Conservation (phyloP, 1,140 invertebrate species). For the Vollenhovia emeryi region DNA sequence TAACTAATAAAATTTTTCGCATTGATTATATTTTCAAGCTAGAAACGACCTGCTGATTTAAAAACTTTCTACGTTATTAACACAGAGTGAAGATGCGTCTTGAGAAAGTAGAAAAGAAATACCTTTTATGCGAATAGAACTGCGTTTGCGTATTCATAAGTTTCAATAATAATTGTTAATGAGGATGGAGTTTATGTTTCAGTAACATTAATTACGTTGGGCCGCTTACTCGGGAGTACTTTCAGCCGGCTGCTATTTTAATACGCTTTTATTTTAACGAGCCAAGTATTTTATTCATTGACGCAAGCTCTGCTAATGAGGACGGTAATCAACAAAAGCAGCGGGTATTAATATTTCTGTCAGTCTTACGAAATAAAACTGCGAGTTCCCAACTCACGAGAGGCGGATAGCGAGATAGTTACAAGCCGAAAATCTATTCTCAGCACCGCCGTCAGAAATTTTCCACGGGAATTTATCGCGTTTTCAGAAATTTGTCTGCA, state of each 20-base stretch:
- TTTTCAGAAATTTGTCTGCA: neutral
- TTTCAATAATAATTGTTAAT: slow-evolving; percentile 44
- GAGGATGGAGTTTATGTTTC: slow-evolving; percentile 22
- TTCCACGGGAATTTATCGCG: neutral
- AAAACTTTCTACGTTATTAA: slow-evolving; percentile 15
- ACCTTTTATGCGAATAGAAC: neutral
- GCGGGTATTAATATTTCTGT: slow-evolving; percentile 2
- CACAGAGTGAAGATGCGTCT: neutral
- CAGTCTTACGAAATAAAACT: neutral
- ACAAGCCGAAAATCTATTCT: neutral
- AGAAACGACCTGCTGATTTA: neutral
- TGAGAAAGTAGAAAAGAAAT: slow-evolving; percentile 10
- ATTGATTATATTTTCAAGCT: neutral
- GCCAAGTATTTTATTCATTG: slow-evolving; percentile 30
- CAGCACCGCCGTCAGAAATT: neutral
- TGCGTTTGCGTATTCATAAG: neutral
- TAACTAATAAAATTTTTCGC: neutral
- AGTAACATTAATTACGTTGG: slow-evolving; percentile 40
- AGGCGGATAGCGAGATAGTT: neutral
- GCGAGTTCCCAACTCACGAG: neutral
- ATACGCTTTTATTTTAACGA: slow-evolving; percentile 37
- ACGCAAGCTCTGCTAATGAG: slow-evolving; percentile 36
- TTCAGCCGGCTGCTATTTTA: slow-evolving; percentile 33
- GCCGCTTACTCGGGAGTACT: neutral
- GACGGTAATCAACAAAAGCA: slow-evolving; percentile 3